Conservation (phyloP, 2,888 invertebrate species). For the Drosophila affinis region DNA sequence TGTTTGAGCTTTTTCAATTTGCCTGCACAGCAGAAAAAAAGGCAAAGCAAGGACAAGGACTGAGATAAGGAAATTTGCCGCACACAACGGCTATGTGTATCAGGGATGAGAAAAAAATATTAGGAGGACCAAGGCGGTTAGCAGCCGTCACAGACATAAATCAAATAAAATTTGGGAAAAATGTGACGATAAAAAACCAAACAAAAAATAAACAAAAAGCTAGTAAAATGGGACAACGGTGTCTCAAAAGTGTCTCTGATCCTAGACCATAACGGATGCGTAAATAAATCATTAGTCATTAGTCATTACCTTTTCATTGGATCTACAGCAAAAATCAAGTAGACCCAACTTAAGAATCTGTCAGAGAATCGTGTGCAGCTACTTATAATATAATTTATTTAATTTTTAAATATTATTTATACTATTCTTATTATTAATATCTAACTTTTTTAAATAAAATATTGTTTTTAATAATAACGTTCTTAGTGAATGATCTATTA, state of each 20-base stretch:
- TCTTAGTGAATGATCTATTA: too few relatives aligned
- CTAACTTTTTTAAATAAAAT: too few relatives aligned
- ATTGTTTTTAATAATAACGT: too few relatives aligned
- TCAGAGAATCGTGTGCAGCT: not conserved
- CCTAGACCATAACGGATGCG: not conserved
- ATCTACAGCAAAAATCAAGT: too few relatives aligned
- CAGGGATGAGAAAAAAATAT: slow-evolving; percentile 20
- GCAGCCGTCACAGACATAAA: slow-evolving; percentile 62
- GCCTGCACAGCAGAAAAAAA: slow-evolving; percentile 52
- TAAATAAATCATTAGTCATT: too few relatives aligned
- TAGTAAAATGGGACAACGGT: slow-evolving; percentile 26
- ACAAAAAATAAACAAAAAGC: slow-evolving; percentile 45
- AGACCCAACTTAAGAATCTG: not conserved
- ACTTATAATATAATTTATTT: too few relatives aligned
- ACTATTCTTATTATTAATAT: too few relatives aligned
- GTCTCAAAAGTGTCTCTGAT: not conserved
- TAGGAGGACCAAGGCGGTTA: slow-evolving; percentile 21
- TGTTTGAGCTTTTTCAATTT: slow-evolving; percentile 53
- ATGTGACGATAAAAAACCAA: slow-evolving; percentile 32
- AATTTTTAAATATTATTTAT: too few relatives aligned
- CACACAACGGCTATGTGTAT: slow-evolving; percentile 21
- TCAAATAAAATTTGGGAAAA: slow-evolving; percentile 66
- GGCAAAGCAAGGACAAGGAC: slow-evolving; percentile 52
- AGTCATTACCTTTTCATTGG: too few relatives aligned
- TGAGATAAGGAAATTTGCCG: slow-evolving; percentile 59